Evolutionary conservation across 1,140 invertebrate genomes (phyloP), one percentile per base, ranked within the genome.

Genomic region (Spodoptera frugiperda): DNA sequence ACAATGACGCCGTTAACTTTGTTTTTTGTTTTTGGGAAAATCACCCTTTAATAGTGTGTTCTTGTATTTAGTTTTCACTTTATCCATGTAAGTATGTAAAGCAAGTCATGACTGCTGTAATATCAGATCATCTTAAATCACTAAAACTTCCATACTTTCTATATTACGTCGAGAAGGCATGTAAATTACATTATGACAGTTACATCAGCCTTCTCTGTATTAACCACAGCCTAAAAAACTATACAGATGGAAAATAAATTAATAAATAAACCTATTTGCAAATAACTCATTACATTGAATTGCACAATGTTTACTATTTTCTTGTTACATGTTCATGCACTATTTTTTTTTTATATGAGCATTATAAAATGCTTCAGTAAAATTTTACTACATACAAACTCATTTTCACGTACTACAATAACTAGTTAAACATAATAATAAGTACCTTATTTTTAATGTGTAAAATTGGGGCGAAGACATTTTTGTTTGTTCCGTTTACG

Each of bases 61-160:
- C 5, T 3, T 1, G 25, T 25, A 25, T 51, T 39, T 39, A 39
- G 1, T 39, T 39, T 39, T 9, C 8, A n/a, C n/a, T n/a, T n/a
- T n/a, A n/a, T n/a, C n/a, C n/a, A n/a, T n/a, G n/a, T 68, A 6
- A 53, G 17, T 73, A 44, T 73, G 21, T 15, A 46, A 73, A 73
- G 70, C 54, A 73, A 73, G 53, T 51, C 53, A 57, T 46, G 57
- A 46, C 33, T 21, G 54, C 25, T 73, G 44, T 59, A 59, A 59
- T 59, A 73, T 73, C 70, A 73, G 70, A 73, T 73, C 53, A 44
- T 72, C 53, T 54, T 55, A 71, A 55, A 67, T 10, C 68, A 71
- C 68, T 71, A 57, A 51, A 55, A 46, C 68, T 71, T 15, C 53
- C 14, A 30, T 55, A 55, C 15, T 19, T 55, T 68, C 51, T 17